Conservation (phyloP, 2,113 vertebrate species). For the Onychostruthus taczanowskii region DNA sequence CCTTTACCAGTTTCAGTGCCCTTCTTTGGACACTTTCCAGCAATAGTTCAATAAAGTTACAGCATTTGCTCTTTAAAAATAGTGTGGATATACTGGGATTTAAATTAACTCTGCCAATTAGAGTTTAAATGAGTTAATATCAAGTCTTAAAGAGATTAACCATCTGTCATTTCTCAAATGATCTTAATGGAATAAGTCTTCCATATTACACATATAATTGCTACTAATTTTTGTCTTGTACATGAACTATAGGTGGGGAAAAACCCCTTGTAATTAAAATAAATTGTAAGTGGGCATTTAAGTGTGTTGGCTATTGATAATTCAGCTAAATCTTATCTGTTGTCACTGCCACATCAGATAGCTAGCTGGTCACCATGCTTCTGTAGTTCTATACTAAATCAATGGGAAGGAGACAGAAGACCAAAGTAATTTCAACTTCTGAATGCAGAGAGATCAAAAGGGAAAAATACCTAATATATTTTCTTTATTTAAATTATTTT, state of each 20-base stretch:
- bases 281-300: not conserved
- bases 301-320: not conserved
- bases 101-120: constrained; percentile 14
- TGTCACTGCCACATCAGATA: not conserved
- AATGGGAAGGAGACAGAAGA: not conserved
- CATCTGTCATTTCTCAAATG: constrained; percentile 21
- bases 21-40: not conserved
- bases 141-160: constrained; percentile 15
- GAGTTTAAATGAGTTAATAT: constrained; percentile 18
- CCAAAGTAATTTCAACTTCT: not conserved
- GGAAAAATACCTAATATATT: not conserved
- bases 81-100: not conserved
- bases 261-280: not conserved
- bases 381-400: not conserved
- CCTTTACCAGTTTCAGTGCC: not conserved
- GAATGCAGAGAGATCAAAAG: not conserved
- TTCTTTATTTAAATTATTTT: not conserved
- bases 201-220: not conserved
- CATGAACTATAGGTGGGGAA: not conserved
- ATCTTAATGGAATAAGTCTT: constrained; percentile 6
- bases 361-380: not conserved
- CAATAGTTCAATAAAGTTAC: not conserved
- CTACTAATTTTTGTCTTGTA: constrained; percentile 1
- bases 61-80: not conserved
- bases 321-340: not conserved